Conservation (phyloP, 2,113 vertebrate genomes). For the Pampusana beccarii region DNA sequence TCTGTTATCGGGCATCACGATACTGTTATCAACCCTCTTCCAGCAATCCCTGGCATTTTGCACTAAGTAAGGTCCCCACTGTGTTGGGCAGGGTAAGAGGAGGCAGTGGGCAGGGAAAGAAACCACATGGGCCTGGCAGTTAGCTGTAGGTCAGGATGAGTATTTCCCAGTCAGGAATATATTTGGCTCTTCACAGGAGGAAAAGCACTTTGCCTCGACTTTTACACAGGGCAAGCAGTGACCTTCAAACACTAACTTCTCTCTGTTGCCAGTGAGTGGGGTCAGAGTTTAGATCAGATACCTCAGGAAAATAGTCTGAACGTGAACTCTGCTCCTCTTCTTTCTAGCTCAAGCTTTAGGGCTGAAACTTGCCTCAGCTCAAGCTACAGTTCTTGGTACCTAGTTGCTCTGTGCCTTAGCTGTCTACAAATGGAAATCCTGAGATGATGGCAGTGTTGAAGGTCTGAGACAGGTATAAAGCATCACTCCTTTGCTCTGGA, state of each 20-base stretch:
- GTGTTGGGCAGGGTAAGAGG: background rate
- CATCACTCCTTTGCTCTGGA: background rate
- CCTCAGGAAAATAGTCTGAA: background rate
- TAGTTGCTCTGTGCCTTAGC: background rate
- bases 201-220: background rate
- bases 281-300: background rate
- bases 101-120: background rate
- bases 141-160: fast-evolving
- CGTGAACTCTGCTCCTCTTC: background rate
- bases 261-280: background rate
- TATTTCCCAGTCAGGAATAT: background rate
- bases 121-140: background rate
- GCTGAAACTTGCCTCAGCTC: background rate
- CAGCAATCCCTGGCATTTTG: background rate
- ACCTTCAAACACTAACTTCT: background rate
- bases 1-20: background rate
- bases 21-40: background rate
- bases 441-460: background rate
- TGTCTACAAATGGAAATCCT: background rate
- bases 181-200: background rate
- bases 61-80: background rate
- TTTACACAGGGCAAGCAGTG: background rate
- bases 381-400: background rate
- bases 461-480: background rate
- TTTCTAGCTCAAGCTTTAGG: background rate